Base-by-base conservation (phyloP, 2,888 invertebrate genomes). In the Allophyes oxyacanthae region DNA sequence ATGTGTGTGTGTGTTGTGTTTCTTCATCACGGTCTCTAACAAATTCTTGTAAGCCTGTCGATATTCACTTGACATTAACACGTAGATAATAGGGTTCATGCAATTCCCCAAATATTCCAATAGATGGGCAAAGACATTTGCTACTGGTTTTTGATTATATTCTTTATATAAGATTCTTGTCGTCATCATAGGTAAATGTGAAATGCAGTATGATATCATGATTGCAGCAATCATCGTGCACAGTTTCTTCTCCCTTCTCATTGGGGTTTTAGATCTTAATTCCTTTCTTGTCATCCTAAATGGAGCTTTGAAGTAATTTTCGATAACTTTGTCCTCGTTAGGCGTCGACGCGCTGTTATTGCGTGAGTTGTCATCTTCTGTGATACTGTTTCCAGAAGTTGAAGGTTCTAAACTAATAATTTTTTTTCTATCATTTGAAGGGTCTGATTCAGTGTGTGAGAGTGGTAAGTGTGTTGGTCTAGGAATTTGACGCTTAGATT, bases 21-120 rank as follows among this genome's bases (percentile, higher is more conserved):
- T n/a, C n/a, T 37, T 36, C 6, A 33, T 43, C 6, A 58, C 73
- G 77, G 95, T 96, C 70, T 95, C 95, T 50, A 97, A 94, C 34
- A 97, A 95, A 25, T 96, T 96, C 79, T 96, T 96, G 85, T 98
- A 98, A 2, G 98, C 98, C 85, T 97, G 96, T 67, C 98, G 94
- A 83, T 98, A 98, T 81, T 98, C 98, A 80, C 96, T 97, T 78
- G 98, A 98, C 98, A 98, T 98, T 46, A 98, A 97, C 38, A 98
- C 98, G 84, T 98, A 98, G 78, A 98, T 98, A 30, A 98, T 96
- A 0, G 98, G 98, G 87, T 98, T 98, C 56, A 98, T 96, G 86
- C 98, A 98, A 7, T 98, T 96, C 2, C 98, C 97, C 70, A 97
- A 90, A 84, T 98, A 98, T 67, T 98, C 94, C 72, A 98, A 93